Base-by-base conservation (phyloP, 30 jellyfish, hydroid and myxozoan genomes). In the Sanderia malayensis region DNA sequence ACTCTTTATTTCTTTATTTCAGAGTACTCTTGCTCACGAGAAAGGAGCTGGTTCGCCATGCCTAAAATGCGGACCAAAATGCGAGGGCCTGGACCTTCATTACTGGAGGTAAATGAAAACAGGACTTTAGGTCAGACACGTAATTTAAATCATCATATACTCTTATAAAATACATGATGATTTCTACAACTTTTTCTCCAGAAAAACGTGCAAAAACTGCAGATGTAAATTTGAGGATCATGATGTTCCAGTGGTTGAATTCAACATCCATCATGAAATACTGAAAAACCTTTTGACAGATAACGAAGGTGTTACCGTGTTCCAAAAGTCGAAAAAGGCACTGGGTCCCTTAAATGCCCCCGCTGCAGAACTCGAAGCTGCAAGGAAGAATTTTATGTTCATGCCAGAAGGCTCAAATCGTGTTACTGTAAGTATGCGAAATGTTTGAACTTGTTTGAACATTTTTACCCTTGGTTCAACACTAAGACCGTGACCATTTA, bases 51-150 rank as follows among this genome's bases (percentile, higher is more conserved):
- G 97, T 31, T 83, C 97, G 10, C 70, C 86, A 1, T 89, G 97
- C 49, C 84, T 76, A 23, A 85, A 81, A 37, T 89, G 97, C 82
- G 97, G 97, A 1, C 97, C 97, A 23, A 70, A 76, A 45, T 82
- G 97, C 65, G 97, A 89, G 20, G 97, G 97, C 4, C 89, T 89
- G n/a, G 97, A 89, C 58, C 70, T 89, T 52, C 97, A 89, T 69
- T 89, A 74, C 61, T 89, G 97, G 97, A 89, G 97, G 97, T 89
- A 78, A 4, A 88, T 79, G n/a, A n/a, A n/a, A n/a, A n/a, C n/a
- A n/a, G n/a, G n/a, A n/a, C n/a, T n/a, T n/a, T n/a, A n/a, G n/a
- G n/a, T n/a, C n/a, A n/a, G n/a, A n/a, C n/a, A n/a, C n/a, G n/a
- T n/a, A n/a, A n/a, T n/a, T n/a, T n/a, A n/a, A n/a, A n/a, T n/a